Percentiles rank a stretch among this genome's conserved stretches.
Evolutionary conservation across 2,797 vertebrate species (phyloP).

Genomic region (Xyrichtys novacula): DNA sequence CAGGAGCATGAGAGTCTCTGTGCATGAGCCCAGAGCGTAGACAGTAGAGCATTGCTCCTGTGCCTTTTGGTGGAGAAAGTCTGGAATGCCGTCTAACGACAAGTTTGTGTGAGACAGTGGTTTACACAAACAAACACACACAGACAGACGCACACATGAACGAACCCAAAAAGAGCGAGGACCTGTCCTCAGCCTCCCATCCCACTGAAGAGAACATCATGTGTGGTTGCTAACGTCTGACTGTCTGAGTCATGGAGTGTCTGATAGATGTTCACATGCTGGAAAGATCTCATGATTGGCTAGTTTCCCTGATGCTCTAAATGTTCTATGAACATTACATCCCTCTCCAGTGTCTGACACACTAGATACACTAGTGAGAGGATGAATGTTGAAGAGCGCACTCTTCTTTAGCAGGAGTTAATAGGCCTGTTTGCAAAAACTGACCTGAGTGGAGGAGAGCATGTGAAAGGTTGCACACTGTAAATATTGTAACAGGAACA

Average conservation of each 20-base stretch:
- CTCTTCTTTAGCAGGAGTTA: neutral
- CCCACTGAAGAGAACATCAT: slow-evolving; percentile 19
- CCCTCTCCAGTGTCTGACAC: no score
- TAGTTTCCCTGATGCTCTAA: neutral
- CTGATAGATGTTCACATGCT: neutral
- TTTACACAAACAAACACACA: slow-evolving; percentile 4
- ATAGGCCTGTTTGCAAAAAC: no score
- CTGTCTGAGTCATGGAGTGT: neutral
- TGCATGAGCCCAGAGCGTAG: slow-evolving; percentile 18
- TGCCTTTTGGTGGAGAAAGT: slow-evolving; percentile 63
- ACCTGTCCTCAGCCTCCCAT: slow-evolving; percentile 50
- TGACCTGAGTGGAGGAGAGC: neutral
- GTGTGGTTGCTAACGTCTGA: slow-evolving; percentile 21
- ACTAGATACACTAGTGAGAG: neutral
- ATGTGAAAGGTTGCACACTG: neutral
- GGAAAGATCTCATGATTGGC: neutral
- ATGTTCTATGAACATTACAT: neutral
- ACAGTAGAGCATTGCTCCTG: slow-evolving; percentile 51
- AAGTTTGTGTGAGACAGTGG: slow-evolving; percentile 66
- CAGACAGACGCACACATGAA: neutral
- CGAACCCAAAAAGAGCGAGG: neutral
- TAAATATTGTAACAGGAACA: neutral
- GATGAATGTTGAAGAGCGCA: neutral
- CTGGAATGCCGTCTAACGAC: slow-evolving; percentile 80
- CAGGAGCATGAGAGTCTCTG: slow-evolving; percentile 21